These are phyloP conservation scores for Pocillopora grandis DNA, from an alignment of 92 coral and sea anemone genomes.

Conservation along the genomic window DNA sequence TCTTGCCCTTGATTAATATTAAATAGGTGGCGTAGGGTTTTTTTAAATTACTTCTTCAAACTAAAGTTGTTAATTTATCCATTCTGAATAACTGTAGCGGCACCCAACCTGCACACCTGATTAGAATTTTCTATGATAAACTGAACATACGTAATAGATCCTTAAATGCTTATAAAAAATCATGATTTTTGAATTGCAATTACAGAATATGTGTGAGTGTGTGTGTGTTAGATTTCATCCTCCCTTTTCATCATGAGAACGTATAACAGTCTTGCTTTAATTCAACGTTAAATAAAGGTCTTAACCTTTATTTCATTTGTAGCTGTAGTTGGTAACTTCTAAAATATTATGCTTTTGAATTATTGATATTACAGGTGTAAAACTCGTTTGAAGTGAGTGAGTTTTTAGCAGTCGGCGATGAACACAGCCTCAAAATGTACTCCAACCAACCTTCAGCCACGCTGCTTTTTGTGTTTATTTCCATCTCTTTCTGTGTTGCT, in stretches of 20 bases:
- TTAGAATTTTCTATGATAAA: too few relatives aligned
- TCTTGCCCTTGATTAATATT: background rate
- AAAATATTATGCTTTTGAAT: conserved; percentile 3
- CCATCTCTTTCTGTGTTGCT: background rate
- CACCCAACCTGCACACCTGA: too few relatives aligned
- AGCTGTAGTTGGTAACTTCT: conserved; percentile 10
- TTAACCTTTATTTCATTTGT: background rate
- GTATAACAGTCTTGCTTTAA: background rate
- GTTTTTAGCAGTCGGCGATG: background rate
- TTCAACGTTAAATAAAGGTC: background rate
- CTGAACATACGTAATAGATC: too few relatives aligned
- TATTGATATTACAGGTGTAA: conserved; percentile 28
- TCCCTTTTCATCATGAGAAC: background rate
- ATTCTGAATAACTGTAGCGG: background rate
- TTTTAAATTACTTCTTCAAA: background rate
- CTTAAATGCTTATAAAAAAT: too few relatives aligned
- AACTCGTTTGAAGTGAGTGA: background rate
- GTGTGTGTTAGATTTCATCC: background rate
- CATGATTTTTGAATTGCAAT: too few relatives aligned
- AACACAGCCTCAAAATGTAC: background rate
- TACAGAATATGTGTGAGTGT: too few relatives aligned
- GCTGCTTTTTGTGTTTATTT: background rate
- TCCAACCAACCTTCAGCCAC: background rate
- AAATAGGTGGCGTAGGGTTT: background rate
- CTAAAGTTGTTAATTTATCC: background rate